Base-by-base conservation (phyloP, 2,888 invertebrate genomes). In the Sicus ferrugineus region DNA sequence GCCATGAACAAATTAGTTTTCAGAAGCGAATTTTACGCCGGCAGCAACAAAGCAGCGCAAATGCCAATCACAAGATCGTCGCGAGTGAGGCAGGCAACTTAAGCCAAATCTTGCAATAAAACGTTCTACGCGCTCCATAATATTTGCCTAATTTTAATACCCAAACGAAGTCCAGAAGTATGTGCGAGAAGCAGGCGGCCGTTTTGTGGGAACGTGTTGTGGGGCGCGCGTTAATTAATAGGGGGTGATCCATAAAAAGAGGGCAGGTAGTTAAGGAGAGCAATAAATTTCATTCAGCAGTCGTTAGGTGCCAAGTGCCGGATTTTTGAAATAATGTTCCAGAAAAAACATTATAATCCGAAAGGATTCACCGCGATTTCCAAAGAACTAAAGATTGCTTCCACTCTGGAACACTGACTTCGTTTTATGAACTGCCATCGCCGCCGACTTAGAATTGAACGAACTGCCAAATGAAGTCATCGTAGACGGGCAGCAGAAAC, bases 381-480 rank as follows among this genome's bases (percentile, higher is more conserved):
- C n/a, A n/a, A n/a, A n/a, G n/a, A n/a, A n/a, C n/a, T n/a, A n/a
- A n/a, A n/a, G n/a, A n/a, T n/a, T n/a, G n/a, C n/a, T n/a, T n/a
- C n/a, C n/a, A n/a, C n/a, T n/a, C n/a, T n/a, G n/a, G n/a, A n/a
- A n/a, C n/a, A n/a, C n/a, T n/a, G n/a, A n/a, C n/a, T n/a, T n/a
- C n/a, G n/a, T n/a, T n/a, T n/a, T n/a, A n/a, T n/a, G n/a, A n/a
- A n/a, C n/a, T n/a, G n/a, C n/a, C n/a, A n/a, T n/a, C n/a, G n/a
- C n/a, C n/a, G n/a, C n/a, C n/a, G n/a, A n/a, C n/a, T n/a, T n/a
- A n/a, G n/a, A n/a, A n/a, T n/a, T n/a, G n/a, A n/a, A n/a, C n/a
- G n/a, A n/a, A n/a, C n/a, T n/a, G n/a, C n/a, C n/a, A 42, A 42
- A 42, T 42, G n/a, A 42, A 42, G 42, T 42, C 42, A 42, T 42